These are phyloP conservation scores for Pelecanus crispus DNA, from an alignment of 2,113 vertebrate genomes.

Conservation along the genomic window DNA sequence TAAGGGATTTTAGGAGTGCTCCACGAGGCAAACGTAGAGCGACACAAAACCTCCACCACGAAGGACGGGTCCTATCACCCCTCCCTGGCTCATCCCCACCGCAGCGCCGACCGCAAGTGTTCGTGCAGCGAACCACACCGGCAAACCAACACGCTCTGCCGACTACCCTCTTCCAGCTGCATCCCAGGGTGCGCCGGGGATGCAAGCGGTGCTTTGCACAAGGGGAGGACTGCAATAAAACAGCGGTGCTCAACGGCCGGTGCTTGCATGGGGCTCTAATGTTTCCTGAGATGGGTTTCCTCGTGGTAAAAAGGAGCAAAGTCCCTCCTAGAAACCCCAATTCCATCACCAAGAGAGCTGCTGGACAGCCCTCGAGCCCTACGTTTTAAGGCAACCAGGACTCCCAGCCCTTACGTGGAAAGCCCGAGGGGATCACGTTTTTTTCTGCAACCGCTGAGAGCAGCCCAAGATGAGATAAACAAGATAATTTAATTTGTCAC, in stretches of 20 bases:
- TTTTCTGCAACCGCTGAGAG: background rate
- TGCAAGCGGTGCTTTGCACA: background rate
- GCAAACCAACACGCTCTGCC: accelerated
- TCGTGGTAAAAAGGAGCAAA: background rate
- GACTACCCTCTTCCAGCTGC: background rate
- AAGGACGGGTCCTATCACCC: background rate
- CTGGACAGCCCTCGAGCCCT: background rate
- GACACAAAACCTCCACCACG: background rate
- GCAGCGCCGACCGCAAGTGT: accelerated
- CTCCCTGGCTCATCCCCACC: accelerated
- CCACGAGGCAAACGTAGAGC: background rate
- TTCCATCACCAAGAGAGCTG: background rate
- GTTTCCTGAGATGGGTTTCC: background rate
- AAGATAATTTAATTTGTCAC: background rate
- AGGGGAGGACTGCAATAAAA: background rate
- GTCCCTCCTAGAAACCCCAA: background rate
- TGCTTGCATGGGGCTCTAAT: accelerated
- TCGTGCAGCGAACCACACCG: accelerated
- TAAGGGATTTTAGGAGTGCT: background rate
- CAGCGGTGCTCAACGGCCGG: background rate
- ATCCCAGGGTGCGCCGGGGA: background rate
- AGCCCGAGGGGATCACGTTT: accelerated
- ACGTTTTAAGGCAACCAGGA: background rate
- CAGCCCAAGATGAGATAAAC: background rate
- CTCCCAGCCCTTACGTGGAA: background rate